Evolutionary conservation across 2,888 invertebrate species (phyloP).

Genomic region (Chrysodeixis includens): DNA sequence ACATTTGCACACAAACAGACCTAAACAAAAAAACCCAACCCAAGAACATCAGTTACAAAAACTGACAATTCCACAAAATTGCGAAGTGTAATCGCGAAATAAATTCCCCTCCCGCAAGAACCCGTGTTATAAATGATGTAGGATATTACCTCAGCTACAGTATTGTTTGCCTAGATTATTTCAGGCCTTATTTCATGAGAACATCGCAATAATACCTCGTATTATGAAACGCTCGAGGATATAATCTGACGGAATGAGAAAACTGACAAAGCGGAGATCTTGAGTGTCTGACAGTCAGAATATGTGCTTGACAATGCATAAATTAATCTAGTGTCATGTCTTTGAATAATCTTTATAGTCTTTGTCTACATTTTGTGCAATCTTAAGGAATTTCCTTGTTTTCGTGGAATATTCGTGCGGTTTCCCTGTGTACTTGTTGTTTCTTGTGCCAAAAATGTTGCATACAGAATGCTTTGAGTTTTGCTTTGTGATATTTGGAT

Average conservation of each 20-base stretch:
- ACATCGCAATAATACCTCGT: constrained; percentile 49
- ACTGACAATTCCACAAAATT: constrained; percentile 37
- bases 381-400: constrained; percentile 8
- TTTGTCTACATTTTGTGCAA: constrained; percentile 20
- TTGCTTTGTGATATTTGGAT: neutral
- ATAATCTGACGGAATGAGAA: constrained; percentile 54
- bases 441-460: neutral
- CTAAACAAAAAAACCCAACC: neutral
- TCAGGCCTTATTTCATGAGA: constrained; percentile 53
- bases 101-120: constrained; percentile 48
- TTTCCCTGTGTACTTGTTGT: neutral
- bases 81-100: constrained; percentile 44
- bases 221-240: constrained; percentile 50
- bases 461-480: neutral
- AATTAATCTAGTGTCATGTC: constrained; percentile 37
- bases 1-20: neutral
- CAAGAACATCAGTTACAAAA: constrained; percentile 28
- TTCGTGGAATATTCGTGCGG: neutral
- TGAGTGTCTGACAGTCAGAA: constrained; percentile 37
- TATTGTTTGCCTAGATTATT: constrained; percentile 57
- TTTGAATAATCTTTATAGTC: constrained; percentile 24
- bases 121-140: constrained; percentile 63
- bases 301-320: constrained; percentile 46
- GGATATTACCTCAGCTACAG: constrained; percentile 58
- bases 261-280: constrained; percentile 48